These are phyloP conservation scores for Tetraneura akinire DNA, from an alignment of 1,140 invertebrate species.

Conservation along the genomic window DNA sequence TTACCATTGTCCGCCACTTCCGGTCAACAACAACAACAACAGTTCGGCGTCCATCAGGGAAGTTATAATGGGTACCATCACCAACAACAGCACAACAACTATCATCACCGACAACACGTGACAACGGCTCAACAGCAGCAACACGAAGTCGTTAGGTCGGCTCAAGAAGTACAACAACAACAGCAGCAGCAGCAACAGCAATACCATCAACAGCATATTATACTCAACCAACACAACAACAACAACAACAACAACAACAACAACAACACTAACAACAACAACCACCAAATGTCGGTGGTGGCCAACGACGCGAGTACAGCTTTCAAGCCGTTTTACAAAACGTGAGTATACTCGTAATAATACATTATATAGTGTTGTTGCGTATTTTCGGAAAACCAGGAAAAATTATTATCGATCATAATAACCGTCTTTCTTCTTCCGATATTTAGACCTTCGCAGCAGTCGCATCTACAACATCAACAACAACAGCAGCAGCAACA, in stretches of 20 bases:
- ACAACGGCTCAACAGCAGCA: conserved; percentile 51
- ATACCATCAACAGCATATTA: conserved; percentile 56
- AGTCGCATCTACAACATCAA: conserved; percentile 2
- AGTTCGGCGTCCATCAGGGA: conserved; percentile 59
- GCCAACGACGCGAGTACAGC: conserved; percentile 62
- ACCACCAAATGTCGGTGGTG: conserved; percentile 46
- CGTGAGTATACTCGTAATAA: conserved; percentile 62
- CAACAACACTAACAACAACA: conserved; percentile 33
- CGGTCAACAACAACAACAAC: conserved; percentile 52
- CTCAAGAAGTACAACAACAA: conserved; percentile 63
- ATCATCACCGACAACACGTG: conserved; percentile 40
- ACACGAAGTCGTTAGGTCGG: conserved; percentile 74
- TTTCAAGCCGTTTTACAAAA: conserved; percentile 87
- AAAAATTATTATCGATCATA: not conserved
- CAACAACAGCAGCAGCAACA: conserved; percentile 28
- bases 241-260: conserved; percentile 55
- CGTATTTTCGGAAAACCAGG: no score
- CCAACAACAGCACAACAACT: conserved; percentile 41
- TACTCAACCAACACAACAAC: conserved; percentile 38
- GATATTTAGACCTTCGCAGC: conserved; percentile 16
- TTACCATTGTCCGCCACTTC: conserved; percentile 66
- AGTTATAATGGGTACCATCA: conserved; percentile 49
- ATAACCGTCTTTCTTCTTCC: not conserved
- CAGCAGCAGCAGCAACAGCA: conserved; percentile 60
- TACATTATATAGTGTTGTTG: no score